A percentile compares a stretch with the other conserved stretches of the same genome.
These are phyloP conservation scores for Strix occidentalis DNA, from an alignment of 2,797 vertebrate species.

Conservation along the genomic window DNA sequence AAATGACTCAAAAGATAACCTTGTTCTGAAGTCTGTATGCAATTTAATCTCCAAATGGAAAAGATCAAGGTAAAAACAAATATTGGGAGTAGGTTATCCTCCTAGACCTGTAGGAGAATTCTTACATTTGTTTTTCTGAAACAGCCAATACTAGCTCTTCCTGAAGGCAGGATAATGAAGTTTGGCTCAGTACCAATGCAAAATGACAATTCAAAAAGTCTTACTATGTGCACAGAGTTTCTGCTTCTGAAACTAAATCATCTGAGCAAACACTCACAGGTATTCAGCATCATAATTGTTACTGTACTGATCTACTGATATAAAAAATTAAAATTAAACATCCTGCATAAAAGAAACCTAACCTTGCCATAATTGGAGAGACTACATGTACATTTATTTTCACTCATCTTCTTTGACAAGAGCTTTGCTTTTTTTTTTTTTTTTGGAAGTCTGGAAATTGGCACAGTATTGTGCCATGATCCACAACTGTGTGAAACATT, in stretches of 20 bases:
- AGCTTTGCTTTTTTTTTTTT: not conserved
- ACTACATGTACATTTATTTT: not conserved
- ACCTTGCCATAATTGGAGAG: not conserved
- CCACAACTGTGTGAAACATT: not conserved
- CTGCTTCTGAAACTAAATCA: not conserved
- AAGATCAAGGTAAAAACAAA: not conserved
- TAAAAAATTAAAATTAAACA: not conserved
- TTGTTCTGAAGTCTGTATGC: not conserved
- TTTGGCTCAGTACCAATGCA: not conserved
- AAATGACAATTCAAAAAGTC: not conserved
- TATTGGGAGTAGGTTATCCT: not conserved
- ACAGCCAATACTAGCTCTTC: not conserved
- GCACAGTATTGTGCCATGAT: not conserved
- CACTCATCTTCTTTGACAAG: not conserved
- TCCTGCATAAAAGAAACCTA: not conserved
- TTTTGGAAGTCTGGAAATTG: not conserved
- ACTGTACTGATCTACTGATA: not conserved
- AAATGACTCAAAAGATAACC: not conserved
- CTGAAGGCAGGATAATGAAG: not conserved
- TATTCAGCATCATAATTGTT: not conserved
- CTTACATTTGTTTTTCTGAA: not conserved
- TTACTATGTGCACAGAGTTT: not conserved
- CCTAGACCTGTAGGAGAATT: not conserved
- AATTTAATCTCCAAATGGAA: not conserved
- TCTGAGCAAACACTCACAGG: not conserved